phyloP scores from a whole-genome alignment of 2,888 invertebrate genomes.

The Saturnia japonica region DNA sequence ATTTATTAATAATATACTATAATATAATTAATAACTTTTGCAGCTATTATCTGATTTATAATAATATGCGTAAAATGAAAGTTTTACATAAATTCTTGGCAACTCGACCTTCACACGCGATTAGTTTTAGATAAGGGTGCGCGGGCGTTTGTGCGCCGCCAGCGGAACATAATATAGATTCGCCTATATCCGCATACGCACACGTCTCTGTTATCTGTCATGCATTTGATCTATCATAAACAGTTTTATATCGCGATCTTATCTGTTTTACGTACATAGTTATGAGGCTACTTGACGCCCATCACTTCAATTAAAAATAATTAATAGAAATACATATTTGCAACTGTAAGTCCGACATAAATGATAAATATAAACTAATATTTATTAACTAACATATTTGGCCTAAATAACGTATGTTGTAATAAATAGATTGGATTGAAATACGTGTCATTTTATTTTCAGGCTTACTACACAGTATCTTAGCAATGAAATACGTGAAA shows the following conservation, averaged over 20 bases:
- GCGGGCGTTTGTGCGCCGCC: constrained; percentile 10
- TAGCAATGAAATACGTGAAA: background rate
- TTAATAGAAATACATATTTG: background rate
- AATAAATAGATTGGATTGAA: background rate
- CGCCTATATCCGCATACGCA: constrained; percentile 16
- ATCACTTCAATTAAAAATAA: background rate
- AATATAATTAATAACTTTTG: no score
- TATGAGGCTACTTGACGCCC: background rate
- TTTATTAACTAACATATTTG: background rate
- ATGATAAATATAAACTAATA: background rate
- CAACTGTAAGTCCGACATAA: no score
- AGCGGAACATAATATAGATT: constrained; percentile 11
- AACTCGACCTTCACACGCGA: constrained; percentile 14
- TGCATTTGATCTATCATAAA: constrained; percentile 19
- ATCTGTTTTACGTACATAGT: background rate
- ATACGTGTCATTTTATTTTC: background rate
- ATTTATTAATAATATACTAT: no score
- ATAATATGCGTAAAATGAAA: background rate
- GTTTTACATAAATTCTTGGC: constrained; percentile 10
- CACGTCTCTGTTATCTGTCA: constrained; percentile 15
- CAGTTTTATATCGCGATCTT: constrained; percentile 8
- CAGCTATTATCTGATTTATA: background rate
- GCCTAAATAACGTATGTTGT: background rate
- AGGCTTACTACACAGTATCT: background rate
- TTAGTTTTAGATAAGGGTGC: constrained; percentile 16